A percentile compares a stretch with the other conserved stretches of the same genome.
These are phyloP conservation scores for Scophthalmus maximus DNA, from an alignment of 2,113 vertebrate genomes.

Conservation along the genomic window DNA sequence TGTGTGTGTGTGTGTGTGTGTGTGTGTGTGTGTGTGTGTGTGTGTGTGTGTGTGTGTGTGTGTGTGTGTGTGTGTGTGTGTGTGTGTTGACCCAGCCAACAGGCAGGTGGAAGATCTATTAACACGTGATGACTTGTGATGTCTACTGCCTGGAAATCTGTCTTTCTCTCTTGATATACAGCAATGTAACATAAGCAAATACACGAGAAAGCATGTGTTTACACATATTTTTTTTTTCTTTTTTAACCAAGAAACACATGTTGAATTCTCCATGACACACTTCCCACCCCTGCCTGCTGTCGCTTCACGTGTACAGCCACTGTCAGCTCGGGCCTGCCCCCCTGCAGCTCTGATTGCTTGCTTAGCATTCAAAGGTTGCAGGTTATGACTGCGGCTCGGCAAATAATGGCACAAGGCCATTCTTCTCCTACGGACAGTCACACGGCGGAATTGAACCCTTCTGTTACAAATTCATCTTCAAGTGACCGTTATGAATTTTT, in stretches of 20 bases:
- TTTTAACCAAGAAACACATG: constrained; percentile 56
- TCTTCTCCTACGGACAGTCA: constrained; percentile 40
- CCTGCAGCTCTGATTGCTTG: constrained; percentile 59
- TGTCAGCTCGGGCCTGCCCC: constrained; percentile 44
- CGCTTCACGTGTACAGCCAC: constrained; percentile 69
- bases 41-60: no score
- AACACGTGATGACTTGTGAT: constrained; percentile 10
- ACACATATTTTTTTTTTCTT: constrained; percentile 16
- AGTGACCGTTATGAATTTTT: neutral
- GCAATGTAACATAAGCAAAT: constrained; percentile 8
- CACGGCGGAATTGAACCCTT: constrained; percentile 14
- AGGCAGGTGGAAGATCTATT: constrained; percentile 3
- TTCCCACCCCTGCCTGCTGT: constrained; percentile 23
- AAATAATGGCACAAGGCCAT: constrained; percentile 47
- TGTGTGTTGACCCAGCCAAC: neutral
- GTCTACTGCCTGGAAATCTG: neutral
- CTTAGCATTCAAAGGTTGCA: constrained; percentile 55
- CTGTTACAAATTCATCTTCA: constrained; percentile 28
- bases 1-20: no score
- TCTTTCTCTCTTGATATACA: no score
- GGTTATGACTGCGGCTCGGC: neutral
- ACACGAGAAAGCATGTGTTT: constrained; percentile 13
- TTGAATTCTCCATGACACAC: constrained; percentile 56
- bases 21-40: no score
- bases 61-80: no score